These are phyloP conservation scores for Anhinga rufa DNA, from an alignment of 2,113 vertebrate genomes.

Conservation along the genomic window DNA sequence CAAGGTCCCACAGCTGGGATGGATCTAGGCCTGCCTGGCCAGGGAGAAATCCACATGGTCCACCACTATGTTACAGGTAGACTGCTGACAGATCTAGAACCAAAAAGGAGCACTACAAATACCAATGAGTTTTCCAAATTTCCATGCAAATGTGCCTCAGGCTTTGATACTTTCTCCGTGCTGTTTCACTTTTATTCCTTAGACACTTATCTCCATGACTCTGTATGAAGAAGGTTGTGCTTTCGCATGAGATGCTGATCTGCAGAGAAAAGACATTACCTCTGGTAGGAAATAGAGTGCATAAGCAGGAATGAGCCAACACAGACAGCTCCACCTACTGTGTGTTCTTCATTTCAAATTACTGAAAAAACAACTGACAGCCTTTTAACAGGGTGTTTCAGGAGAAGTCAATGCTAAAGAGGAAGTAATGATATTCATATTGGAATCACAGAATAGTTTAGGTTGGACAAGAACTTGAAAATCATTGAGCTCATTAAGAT, in stretches of 20 bases:
- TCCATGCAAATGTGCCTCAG: background rate
- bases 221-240: background rate
- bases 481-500: too few species aligned
- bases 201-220: accelerated
- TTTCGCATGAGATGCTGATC: background rate
- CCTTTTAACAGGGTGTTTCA: background rate
- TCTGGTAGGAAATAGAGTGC: background rate
- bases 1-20: background rate
- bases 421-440: background rate
- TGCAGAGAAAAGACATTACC: background rate
- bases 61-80: background rate
- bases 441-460: background rate
- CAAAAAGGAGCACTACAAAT: background rate
- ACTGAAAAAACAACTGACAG: background rate
- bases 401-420: background rate
- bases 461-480: too few species aligned
- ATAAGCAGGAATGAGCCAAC: background rate
- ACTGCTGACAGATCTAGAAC: background rate
- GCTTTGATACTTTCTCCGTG: background rate
- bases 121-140: background rate
- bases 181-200: background rate
- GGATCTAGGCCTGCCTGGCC: background rate
- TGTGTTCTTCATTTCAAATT: background rate
- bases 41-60: background rate
- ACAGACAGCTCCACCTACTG: background rate